Percentiles rank a stretch among this genome's conserved stretches.
phyloP scores from a whole-genome alignment of 1,140 invertebrate species.

The Euglossa dilemma region DNA sequence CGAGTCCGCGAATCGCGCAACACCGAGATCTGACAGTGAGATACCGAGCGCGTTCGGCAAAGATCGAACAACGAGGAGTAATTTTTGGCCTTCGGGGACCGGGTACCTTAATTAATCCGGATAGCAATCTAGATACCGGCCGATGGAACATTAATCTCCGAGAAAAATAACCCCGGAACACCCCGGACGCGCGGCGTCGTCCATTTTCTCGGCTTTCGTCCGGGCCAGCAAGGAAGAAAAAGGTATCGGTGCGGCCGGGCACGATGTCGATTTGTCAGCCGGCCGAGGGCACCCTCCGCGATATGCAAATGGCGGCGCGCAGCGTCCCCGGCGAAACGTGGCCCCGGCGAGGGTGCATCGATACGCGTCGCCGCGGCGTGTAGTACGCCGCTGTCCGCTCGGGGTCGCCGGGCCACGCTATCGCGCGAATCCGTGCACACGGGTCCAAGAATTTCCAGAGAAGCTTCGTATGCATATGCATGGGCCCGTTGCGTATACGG shows the following conservation, averaged over 20 bases:
- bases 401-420: constrained; percentile 59
- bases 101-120: not conserved
- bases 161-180: too few species aligned
- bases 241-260: not conserved
- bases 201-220: too few species aligned
- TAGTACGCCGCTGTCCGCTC: not conserved
- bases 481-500: constrained; percentile 53
- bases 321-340: constrained; percentile 13
- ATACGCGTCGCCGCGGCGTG: not conserved
- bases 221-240: too few species aligned
- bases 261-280: constrained; percentile 24
- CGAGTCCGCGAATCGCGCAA: not conserved
- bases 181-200: too few species aligned
- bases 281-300: constrained; percentile 1
- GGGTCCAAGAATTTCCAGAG: constrained; percentile 63
- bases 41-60: too few species aligned
- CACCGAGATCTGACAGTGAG: not conserved
- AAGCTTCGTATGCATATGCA: constrained; percentile 66
- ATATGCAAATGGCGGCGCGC: constrained; percentile 55
- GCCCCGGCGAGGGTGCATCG: constrained; percentile 23
- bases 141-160: not conserved
- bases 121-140: not conserved
- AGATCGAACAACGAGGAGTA: too few species aligned
- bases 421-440: constrained; percentile 63
- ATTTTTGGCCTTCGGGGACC: not conserved